Evolutionary conservation across 2,888 invertebrate genomes (phyloP), one percentile per base, ranked within the genome.

Genomic region (Melolontha melolontha): DNA sequence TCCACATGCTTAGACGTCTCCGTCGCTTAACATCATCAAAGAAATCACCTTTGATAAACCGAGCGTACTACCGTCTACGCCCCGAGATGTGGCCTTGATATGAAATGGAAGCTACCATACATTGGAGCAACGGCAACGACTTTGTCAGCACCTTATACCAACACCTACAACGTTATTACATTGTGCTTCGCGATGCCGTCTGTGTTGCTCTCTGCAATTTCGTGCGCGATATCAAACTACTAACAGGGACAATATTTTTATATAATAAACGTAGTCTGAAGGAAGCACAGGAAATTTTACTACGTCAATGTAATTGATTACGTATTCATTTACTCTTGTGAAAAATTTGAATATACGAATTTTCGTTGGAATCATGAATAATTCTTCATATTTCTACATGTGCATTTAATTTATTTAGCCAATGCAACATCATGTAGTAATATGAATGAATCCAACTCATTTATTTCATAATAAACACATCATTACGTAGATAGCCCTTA

Each of bases 41-140:
- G 78, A 77, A 76, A 75, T 71, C 74, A 76, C 79, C 76, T 79
- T 80, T 80, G 80, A 80, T 76, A 79, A 80, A 77, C 79, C 77
- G 77, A 79, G 78, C 80, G 78, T 79, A 75, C 73, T 75, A 72
- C 76, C 78, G 77, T 73, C 73, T 75, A 73, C 75, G 77, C 76
- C 75, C 73, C 72, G 47, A 62, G 44, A 76, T 55, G 44, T 40
- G 55, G 52, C 65, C 65, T 47, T 55, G 55, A 47, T 65, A 64
- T 64, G 52, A 64, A 51, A 52, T 44, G 64, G 64, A 41, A 44
- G 51, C 51, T 52, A 41, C 16, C 17, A 17, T 16, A 17, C 59
- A 17, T 49, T 10, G 17, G 16, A 49, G 49, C 8, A 47, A 44
- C 29, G 44, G 59, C 59, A 49, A 62, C 42, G 59, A 34, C 34